These are phyloP conservation scores for Philereme vetulata DNA, from an alignment of 2,888 invertebrate species.

Conservation along the genomic window DNA sequence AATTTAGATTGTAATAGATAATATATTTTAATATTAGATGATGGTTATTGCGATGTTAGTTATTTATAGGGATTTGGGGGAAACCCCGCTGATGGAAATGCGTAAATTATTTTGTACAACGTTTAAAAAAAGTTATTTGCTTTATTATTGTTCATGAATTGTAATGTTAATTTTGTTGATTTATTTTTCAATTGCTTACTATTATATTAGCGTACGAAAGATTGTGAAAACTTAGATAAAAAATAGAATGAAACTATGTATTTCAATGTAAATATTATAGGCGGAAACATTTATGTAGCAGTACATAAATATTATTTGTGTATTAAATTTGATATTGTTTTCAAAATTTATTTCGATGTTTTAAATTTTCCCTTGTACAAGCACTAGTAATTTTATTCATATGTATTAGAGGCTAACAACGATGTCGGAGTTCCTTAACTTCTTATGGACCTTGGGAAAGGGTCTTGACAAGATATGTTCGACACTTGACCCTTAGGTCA, in stretches of 20 bases:
- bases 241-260: conserved; percentile 77
- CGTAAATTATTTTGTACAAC: conserved; percentile 79
- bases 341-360: conserved; percentile 77
- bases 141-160: conserved; percentile 61
- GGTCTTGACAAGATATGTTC: too few species aligned
- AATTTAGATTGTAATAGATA: conserved; percentile 58
- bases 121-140: conserved; percentile 62
- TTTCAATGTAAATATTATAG: conserved; percentile 82
- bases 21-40: conserved; percentile 67
- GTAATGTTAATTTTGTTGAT: conserved; percentile 67
- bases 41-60: conserved; percentile 59
- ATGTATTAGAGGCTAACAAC: too few species aligned
- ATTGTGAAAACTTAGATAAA: conserved; percentile 68
- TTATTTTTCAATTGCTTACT: conserved; percentile 74
- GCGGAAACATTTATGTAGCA: conserved; percentile 80
- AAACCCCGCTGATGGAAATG: conserved; percentile 49
- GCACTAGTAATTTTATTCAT: too few species aligned
- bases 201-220: conserved; percentile 63
- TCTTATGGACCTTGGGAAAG: too few species aligned
- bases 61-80: conserved; percentile 50
- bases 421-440: too few species aligned
- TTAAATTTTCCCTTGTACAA: conserved; percentile 48
- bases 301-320: conserved; percentile 83
- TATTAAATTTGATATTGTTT: conserved; percentile 85
- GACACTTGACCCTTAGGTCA: too few species aligned